A percentile compares a stretch with the other conserved stretches of the same genome.
These are phyloP conservation scores for Drosophila engyochracea DNA, from an alignment of 2,888 invertebrate species.

Conservation along the genomic window DNA sequence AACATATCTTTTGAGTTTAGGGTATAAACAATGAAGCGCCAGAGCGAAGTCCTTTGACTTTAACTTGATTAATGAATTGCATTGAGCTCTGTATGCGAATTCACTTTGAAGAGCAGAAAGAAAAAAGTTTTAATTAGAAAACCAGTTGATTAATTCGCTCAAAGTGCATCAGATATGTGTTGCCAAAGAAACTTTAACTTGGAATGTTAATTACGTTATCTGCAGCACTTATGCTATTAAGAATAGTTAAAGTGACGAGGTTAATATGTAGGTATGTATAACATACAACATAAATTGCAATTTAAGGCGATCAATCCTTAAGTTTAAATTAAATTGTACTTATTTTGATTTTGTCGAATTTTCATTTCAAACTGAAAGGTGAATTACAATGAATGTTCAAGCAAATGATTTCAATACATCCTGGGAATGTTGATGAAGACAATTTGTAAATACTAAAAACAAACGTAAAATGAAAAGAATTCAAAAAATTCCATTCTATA, in stretches of 20 bases:
- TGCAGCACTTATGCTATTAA: neutral
- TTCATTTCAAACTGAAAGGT: neutral
- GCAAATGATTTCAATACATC: neutral
- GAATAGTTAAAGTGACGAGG: neutral
- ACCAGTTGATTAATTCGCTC: slow-evolving; percentile 26
- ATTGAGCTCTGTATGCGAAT: neutral
- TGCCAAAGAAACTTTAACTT: neutral
- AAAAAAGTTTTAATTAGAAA: slow-evolving; percentile 40
- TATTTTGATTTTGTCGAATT: neutral
- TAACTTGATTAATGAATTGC: slow-evolving; percentile 43
- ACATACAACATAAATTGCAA: neutral
- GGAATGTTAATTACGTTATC: neutral
- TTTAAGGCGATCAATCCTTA: neutral
- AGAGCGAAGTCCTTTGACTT: slow-evolving; percentile 11
- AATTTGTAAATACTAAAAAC: neutral
- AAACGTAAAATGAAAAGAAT: neutral
- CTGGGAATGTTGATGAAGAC: neutral
- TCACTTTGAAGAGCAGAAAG: slow-evolving; percentile 8
- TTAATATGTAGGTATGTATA: neutral
- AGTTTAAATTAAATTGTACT: neutral
- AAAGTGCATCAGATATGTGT: neutral
- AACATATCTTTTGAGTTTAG: neutral
- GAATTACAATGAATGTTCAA: neutral
- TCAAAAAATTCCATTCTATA: neutral
- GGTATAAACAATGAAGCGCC: slow-evolving; percentile 4